These are phyloP conservation scores for Arnoldichthys spilopterus DNA, from an alignment of 2,797 vertebrate genomes.

Conservation along the genomic window DNA sequence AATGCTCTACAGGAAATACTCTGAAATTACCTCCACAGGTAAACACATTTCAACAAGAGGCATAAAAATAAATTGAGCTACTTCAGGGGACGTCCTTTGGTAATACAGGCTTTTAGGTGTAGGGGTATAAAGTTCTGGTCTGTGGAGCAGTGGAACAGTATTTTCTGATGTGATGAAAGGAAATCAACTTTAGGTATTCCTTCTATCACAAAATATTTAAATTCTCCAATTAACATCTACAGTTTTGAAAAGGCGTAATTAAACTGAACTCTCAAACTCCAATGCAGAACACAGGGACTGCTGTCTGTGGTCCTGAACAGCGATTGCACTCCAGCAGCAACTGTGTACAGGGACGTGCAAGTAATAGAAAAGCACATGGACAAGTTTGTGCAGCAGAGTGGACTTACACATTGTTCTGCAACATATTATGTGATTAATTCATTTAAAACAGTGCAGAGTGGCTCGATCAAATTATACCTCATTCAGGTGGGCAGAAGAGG, in stretches of 20 bases:
- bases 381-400: background rate
- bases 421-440: background rate
- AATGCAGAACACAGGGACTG: background rate
- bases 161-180: too few relatives aligned
- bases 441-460: background rate
- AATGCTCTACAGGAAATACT: too few relatives aligned
- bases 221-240: too few relatives aligned
- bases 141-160: too few relatives aligned
- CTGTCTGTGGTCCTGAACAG: background rate
- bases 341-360: background rate
- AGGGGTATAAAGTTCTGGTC: too few relatives aligned
- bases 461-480: background rate
- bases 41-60: too few relatives aligned
- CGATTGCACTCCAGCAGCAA: background rate
- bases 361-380: background rate
- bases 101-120: too few relatives aligned
- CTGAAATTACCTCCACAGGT: too few relatives aligned
- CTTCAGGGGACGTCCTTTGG: background rate
- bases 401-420: background rate
- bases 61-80: background rate
- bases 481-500: background rate
- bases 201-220: too few relatives aligned
- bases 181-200: too few relatives aligned
- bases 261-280: background rate
- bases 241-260: background rate